Base-by-base conservation (phyloP, 2,888 invertebrate species). In the Macaria liturata region DNA sequence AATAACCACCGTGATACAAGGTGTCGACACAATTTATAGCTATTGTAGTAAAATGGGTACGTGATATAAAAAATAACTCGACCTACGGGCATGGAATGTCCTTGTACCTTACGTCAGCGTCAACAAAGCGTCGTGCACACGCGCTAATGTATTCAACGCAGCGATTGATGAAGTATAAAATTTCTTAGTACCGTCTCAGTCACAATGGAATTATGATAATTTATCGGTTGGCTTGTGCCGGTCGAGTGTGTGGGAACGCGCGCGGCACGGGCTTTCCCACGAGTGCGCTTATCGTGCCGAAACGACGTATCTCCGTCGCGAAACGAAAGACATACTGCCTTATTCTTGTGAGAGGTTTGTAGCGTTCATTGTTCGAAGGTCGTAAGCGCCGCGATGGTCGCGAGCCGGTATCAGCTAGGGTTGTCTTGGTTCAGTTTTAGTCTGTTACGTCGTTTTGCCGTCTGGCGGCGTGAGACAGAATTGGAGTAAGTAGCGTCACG, bases 141-240 rank as follows among this genome's bases (percentile, higher is more conserved):
- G 90, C 88, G 91, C 91, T 90, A 89, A 91, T 85, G 81, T 90
- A 91, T 91, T 91, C 91, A 91, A 86, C 84, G 80, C 90, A 79
- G 81, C 91, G 88, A 90, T 91, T 90, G 91, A 91, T 90, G 90
- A 90, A 90, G 90, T 90, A 90, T 91, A 89, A 90, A 90, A 90
- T 91, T 91, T 91, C 91, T 91, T 88, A 86, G 91, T 90, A 91
- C 86, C 89, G 91, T 90, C 91, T 89, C 90, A 88, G 88, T 89
- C 90, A 91, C 91, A 91, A 91, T 91, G 88, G 91, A 91, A 91
- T 91, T 91, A 91, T 91, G 91, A 91, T 91, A 91, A 91, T 91
- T 91, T 91, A 91, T 91, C 91, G 91, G 85, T 88, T 92, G 89
- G 89, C 91, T 90, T 88, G 91, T 91, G 90, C 91, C 89, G 89